Evolutionary conservation across 2,113 vertebrate genomes (phyloP), one percentile per base, ranked within the genome.

Genomic region (Callorhinus ursinus): DNA sequence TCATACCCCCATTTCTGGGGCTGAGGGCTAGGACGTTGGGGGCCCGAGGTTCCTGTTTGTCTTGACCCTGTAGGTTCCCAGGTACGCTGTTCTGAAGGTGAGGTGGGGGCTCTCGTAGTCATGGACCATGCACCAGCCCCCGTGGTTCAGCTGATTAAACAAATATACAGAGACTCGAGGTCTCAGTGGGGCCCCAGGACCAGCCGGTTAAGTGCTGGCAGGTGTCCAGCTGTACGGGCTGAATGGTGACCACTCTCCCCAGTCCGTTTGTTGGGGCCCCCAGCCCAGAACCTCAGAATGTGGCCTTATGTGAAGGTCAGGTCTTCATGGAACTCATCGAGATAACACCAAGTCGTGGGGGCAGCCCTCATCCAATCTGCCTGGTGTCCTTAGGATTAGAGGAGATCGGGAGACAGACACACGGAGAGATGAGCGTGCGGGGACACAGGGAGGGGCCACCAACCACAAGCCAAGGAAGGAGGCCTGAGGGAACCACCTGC

Each of bases 391-490:
- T 76, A 76, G 72, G 72, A 46, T 22, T 24, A 13, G 36, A 74
- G 63, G 76, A 1, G 16, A 28, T 36, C 5, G 36, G 67, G 74
- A 42, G 13, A n/a, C 5, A 24, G 28, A n/a, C 18, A n/a, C 2
- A 55, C 1, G 14, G 11, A 39, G 10, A n/a, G 49, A 42, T 1
- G 5, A 24, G 28, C 65, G 0, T 0, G 1, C 4, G 51, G 21
- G 61, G 84, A 74, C 28, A 14, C 1, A 5, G 67, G n/a, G 83
- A 74, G 36, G 26, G 18, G 13, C 1, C 7, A 14, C 9, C 26
- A 18, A 5, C 46, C 88, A 3, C 16, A 36, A 18, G 8, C n/a
- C 9, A 7, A 42, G 46, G 39, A 4, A 18, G 1, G 67, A 39
- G 15, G 65, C 55, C 28, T 1, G 0, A 31, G 63, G 26, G 11